These are phyloP conservation scores for Camptogramma bilineatum DNA, from an alignment of 2,888 invertebrate species.

Conservation along the genomic window DNA sequence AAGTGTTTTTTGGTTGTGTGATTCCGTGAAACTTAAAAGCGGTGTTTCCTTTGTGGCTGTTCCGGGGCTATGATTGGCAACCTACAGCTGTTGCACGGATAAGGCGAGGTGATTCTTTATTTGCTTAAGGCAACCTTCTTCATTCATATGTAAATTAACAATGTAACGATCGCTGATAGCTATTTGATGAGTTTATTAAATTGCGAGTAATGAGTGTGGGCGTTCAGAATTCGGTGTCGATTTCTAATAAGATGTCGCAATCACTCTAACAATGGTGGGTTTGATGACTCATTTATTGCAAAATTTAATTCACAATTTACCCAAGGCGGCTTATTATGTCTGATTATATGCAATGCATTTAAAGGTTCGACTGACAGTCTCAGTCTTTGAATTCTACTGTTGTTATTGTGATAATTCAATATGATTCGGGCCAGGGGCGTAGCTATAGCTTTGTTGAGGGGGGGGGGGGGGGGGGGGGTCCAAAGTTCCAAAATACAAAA, in stretches of 20 bases:
- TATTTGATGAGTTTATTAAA: slow-evolving; percentile 71
- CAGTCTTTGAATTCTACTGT: no score
- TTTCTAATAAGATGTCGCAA: slow-evolving; percentile 33
- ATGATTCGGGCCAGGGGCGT: no score
- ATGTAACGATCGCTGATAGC: slow-evolving; percentile 57
- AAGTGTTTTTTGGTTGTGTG: slow-evolving; percentile 11
- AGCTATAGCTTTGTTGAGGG: no score
- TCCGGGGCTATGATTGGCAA: slow-evolving; percentile 53
- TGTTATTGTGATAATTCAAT: no score
- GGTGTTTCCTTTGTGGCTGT: slow-evolving; percentile 50
- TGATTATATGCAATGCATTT: no score
- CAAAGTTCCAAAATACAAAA: no score
- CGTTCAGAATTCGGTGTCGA: slow-evolving; percentile 27
- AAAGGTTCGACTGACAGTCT: no score
- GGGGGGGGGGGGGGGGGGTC: no score
- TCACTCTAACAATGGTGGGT: slow-evolving; percentile 16
- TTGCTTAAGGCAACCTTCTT: slow-evolving; percentile 66
- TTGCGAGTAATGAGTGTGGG: slow-evolving; percentile 51
- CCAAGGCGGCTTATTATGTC: not conserved
- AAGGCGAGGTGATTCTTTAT: slow-evolving; percentile 60
- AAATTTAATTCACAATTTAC: not conserved
- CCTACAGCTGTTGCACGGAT: slow-evolving; percentile 55
- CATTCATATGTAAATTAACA: slow-evolving; percentile 63
- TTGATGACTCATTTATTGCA: slow-evolving; percentile 24
- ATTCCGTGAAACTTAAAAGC: slow-evolving; percentile 16